Evolutionary conservation across 2,797 vertebrate genomes (phyloP).

Genomic region (Liparis tanakae): DNA sequence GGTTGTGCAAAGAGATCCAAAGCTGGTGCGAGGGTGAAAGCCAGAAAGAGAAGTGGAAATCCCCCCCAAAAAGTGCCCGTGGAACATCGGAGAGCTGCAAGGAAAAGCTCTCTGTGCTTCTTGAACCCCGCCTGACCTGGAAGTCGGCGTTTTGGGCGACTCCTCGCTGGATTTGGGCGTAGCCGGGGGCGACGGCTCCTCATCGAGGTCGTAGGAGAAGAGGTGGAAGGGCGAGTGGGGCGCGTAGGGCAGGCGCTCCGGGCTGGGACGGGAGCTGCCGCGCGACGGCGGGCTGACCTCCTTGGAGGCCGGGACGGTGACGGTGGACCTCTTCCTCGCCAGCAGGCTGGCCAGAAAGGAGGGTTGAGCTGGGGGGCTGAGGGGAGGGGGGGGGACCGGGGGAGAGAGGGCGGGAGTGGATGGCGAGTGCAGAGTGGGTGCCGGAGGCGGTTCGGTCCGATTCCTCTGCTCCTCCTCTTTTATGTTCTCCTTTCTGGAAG

Average conservation of each 20-base stretch:
- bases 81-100: constrained; percentile 2
- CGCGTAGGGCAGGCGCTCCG: constrained; percentile 89
- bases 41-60: constrained; percentile 43
- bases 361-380: constrained; percentile 61
- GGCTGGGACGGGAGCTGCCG: constrained; percentile 74
- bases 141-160: constrained; percentile 46
- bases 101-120: constrained; percentile 26
- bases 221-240: constrained; percentile 95
- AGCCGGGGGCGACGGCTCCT: constrained; percentile 74
- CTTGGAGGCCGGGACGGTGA: constrained; percentile 78
- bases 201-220: constrained; percentile 94
- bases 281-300: constrained; percentile 85
- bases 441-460: constrained; percentile 18
- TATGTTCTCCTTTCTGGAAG: constrained; percentile 60
- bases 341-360: constrained; percentile 79
- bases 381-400: constrained; percentile 32
- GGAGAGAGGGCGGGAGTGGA: constrained; percentile 12
- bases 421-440: background rate
- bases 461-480: constrained; percentile 55
- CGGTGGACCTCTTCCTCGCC: constrained; percentile 71
- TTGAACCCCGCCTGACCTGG: constrained; percentile 68
- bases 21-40: constrained; percentile 38
- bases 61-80: constrained; percentile 10
- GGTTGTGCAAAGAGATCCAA: constrained; percentile 38
- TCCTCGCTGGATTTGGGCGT: constrained; percentile 49